Evolutionary conservation across 2,797 vertebrate genomes (phyloP).

Genomic region (Novumbra hubbsi): DNA sequence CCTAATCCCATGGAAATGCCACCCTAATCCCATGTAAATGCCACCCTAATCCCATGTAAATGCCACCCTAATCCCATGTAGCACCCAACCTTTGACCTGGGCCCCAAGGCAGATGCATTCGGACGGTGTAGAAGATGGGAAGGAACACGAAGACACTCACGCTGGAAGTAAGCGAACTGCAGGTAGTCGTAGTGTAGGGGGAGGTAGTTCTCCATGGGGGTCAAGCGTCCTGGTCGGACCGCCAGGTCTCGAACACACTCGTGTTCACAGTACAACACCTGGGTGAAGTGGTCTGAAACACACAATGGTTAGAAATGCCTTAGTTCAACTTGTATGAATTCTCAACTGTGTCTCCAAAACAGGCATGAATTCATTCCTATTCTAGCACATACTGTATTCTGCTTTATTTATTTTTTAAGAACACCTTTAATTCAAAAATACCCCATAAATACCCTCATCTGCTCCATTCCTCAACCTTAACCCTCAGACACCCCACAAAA

Average conservation of each 20-base stretch:
- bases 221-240: conserved; percentile 89
- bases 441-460: no score
- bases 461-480: no score
- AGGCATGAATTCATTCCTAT: no score
- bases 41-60: no score
- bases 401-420: no score
- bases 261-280: conserved; percentile 90
- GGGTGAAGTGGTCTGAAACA: conserved; percentile 90
- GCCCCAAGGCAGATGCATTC: background rate
- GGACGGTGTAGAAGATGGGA: background rate
- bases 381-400: no score
- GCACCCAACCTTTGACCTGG: background rate
- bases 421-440: no score
- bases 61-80: background rate
- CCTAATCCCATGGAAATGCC: no score
- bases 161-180: conserved; percentile 93
- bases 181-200: conserved; percentile 95
- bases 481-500: no score
- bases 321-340: no score
- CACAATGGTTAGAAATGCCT: conserved; percentile 9
- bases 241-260: conserved; percentile 92
- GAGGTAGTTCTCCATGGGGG: conserved; percentile 93
- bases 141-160: conserved; percentile 61
- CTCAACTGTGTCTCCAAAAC: no score
- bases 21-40: no score